Evolutionary conservation across 2,113 vertebrate species (phyloP).

Genomic region (Capra hircus): DNA sequence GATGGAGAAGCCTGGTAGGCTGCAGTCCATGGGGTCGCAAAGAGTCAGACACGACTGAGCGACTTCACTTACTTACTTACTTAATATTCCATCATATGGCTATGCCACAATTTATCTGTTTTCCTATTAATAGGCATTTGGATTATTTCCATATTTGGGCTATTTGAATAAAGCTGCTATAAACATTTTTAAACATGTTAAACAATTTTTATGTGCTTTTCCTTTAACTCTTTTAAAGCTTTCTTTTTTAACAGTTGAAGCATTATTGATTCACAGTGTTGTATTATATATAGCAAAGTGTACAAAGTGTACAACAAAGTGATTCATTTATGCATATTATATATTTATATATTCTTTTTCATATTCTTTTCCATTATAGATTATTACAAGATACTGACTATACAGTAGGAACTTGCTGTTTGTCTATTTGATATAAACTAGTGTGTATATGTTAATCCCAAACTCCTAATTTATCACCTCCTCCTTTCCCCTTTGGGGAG

Average conservation of each 20-base stretch:
- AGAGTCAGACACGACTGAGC: no score
- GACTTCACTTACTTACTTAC: no score
- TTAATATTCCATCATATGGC: neutral
- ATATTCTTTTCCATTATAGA: neutral
- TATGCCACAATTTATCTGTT: neutral
- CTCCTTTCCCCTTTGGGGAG: neutral
- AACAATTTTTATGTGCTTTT: neutral
- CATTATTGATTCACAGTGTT: neutral
- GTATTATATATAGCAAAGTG: neutral
- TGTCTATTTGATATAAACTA: neutral
- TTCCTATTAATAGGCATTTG: neutral
- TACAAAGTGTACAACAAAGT: neutral
- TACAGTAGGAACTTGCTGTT: neutral
- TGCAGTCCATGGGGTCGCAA: no score
- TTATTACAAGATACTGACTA: neutral
- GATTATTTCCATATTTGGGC: neutral
- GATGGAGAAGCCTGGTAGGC: no score
- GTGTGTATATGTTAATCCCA: neutral
- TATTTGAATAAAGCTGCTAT: slow-evolving; percentile 7
- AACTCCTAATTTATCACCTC: neutral
- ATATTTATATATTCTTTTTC: neutral
- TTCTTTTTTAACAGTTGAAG: neutral
- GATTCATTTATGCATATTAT: neutral
- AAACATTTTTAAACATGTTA: neutral
- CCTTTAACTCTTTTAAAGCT: neutral